Evolutionary conservation across 2,888 invertebrate species (phyloP).

Genomic region (Toxonevra muliebris): DNA sequence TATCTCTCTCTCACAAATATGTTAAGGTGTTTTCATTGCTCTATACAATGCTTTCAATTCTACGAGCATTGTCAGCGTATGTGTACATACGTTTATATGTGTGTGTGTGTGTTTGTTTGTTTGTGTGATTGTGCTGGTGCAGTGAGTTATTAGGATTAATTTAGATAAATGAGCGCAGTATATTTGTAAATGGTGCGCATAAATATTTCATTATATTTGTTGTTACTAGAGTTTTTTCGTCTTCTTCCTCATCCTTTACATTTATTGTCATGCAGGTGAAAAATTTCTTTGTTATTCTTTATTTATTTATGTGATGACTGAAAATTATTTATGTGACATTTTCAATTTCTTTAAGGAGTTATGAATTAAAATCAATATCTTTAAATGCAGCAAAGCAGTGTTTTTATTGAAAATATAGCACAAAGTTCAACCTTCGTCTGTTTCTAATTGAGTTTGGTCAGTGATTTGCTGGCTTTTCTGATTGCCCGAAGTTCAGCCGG

Average conservation of each 20-base stretch:
- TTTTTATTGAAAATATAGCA: no score
- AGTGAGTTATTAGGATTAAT: slow-evolving; percentile 38
- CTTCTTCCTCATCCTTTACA: neutral
- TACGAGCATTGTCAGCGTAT: neutral
- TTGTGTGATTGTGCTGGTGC: slow-evolving; percentile 21
- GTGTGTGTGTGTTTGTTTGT: neutral
- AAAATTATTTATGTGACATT: no score
- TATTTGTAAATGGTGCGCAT: slow-evolving; percentile 30
- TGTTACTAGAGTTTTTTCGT: slow-evolving; percentile 2
- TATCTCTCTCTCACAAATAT: neutral
- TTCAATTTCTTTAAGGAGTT: no score
- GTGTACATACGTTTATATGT: slow-evolving; percentile 6
- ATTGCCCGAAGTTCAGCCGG: neutral
- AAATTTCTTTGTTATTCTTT: no score
- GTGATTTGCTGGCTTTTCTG: neutral
- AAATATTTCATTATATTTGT: slow-evolving; percentile 33
- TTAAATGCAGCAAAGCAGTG: no score
- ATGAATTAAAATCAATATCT: no score
- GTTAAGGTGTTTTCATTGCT: neutral
- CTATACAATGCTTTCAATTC: neutral
- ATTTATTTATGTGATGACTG: no score
- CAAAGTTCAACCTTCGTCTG: no score
- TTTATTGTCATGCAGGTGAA: neutral
- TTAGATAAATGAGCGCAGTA: slow-evolving; percentile 34
- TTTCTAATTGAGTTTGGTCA: neutral